Percentiles rank a stretch among this genome's conserved stretches.
These are phyloP conservation scores for Cynaeus angustus DNA, from an alignment of 2,888 invertebrate species.

Conservation along the genomic window DNA sequence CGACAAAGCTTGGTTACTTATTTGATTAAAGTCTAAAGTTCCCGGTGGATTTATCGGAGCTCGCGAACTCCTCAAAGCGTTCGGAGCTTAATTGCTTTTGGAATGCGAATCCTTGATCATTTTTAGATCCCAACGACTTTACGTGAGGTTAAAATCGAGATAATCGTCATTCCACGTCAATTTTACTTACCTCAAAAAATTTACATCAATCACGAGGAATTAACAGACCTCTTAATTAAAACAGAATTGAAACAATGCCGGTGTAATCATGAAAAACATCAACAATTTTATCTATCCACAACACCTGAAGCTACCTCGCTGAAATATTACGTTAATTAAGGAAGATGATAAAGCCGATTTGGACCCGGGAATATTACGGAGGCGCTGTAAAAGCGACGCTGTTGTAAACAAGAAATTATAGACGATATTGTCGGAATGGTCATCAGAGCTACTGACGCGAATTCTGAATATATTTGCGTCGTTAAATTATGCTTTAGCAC, in stretches of 20 bases:
- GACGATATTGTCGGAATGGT: slow-evolving; percentile 22
- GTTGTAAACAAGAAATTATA: slow-evolving; percentile 35
- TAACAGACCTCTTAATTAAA: slow-evolving; percentile 43
- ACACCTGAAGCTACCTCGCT: slow-evolving; percentile 42
- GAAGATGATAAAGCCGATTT: slow-evolving; percentile 35
- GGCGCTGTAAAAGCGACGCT: slow-evolving; percentile 17
- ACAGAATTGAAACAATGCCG: slow-evolving; percentile 35
- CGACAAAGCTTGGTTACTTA: slow-evolving; percentile 60
- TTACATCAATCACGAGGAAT: slow-evolving; percentile 19
- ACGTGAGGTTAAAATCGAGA: slow-evolving; percentile 52
- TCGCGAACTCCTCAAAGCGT: slow-evolving; percentile 55
- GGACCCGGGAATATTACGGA: slow-evolving; percentile 24
- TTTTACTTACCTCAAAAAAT: slow-evolving; percentile 17
- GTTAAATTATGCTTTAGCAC: slow-evolving; percentile 19
- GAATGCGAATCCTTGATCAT: slow-evolving; percentile 49
- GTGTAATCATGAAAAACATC: slow-evolving; percentile 43
- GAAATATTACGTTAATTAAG: slow-evolving; percentile 45
- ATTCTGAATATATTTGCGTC: slow-evolving; percentile 12
- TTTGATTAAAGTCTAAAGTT: slow-evolving; percentile 61
- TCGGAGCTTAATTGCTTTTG: slow-evolving; percentile 49
- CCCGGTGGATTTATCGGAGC: slow-evolving; percentile 57
- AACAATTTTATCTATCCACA: slow-evolving; percentile 43
- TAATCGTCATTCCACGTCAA: slow-evolving; percentile 35
- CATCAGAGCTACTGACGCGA: slow-evolving; percentile 10
- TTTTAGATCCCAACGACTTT: slow-evolving; percentile 53